phyloP scores from a whole-genome alignment of 2,888 invertebrate species.

The Euplagia quadripunctaria region DNA sequence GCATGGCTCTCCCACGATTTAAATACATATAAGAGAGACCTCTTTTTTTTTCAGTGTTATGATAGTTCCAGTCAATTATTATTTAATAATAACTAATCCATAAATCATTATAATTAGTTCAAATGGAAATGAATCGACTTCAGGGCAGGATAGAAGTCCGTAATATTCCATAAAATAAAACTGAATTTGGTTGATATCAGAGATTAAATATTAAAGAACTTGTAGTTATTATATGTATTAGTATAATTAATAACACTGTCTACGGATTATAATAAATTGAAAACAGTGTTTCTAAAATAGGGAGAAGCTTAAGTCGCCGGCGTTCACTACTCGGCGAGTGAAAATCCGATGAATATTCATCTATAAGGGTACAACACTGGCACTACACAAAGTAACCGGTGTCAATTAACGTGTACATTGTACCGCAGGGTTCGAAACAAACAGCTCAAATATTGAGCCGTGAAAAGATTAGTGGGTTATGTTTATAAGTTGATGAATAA shows the following conservation, averaged over 20 bases:
- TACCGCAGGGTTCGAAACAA: slow-evolving; percentile 15
- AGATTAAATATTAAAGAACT: slow-evolving; percentile 27
- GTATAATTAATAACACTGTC: slow-evolving; percentile 33
- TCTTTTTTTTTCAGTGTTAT: too few relatives aligned
- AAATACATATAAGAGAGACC: too few relatives aligned
- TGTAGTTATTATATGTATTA: slow-evolving; percentile 36
- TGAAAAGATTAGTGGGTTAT: slow-evolving; percentile 11
- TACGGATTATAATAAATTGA: slow-evolving; percentile 42
- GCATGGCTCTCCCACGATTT: too few relatives aligned
- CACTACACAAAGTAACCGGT: slow-evolving; percentile 53
- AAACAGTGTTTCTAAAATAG: slow-evolving; percentile 46
- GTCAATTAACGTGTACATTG: slow-evolving; percentile 57
- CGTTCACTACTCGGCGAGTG: slow-evolving; percentile 11
- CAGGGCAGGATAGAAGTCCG: too few relatives aligned
- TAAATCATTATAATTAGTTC: too few relatives aligned
- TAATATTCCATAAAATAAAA: too few relatives aligned
- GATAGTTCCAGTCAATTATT: too few relatives aligned
- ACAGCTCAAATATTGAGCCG: slow-evolving; percentile 26
- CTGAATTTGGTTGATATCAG: too few relatives aligned
- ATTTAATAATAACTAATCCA: too few relatives aligned
- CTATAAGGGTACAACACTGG: slow-evolving; percentile 28
- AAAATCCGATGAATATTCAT: slow-evolving; percentile 58
- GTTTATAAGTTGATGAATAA: background rate
- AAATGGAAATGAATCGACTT: too few relatives aligned
- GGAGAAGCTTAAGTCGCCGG: slow-evolving; percentile 9